A percentile compares a stretch with the other conserved stretches of the same genome.
Conservation (phyloP, 2,113 vertebrate genomes). For the Megaceryle maxima region DNA sequence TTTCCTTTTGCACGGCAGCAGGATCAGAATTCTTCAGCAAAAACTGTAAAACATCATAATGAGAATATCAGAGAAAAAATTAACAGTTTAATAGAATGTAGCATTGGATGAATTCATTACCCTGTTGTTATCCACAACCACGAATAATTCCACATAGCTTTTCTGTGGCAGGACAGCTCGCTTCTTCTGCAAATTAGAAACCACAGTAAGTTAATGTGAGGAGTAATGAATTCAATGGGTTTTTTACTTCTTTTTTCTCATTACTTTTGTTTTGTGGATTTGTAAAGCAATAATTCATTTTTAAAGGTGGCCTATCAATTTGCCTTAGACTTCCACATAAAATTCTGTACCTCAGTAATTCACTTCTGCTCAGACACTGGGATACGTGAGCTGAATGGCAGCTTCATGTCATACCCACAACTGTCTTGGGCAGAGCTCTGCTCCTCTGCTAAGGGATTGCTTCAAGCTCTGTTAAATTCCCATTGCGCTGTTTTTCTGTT, state of each 20-base stretch:
- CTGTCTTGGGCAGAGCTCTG: not conserved
- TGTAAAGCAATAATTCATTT: not conserved
- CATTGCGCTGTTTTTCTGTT: not conserved
- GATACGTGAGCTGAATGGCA: not conserved
- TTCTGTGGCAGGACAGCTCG: constrained; percentile 78
- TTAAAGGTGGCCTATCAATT: not conserved
- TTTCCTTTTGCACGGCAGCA: constrained; percentile 74
- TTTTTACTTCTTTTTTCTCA: not conserved
- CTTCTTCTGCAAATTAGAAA: constrained; percentile 75
- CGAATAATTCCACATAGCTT: constrained; percentile 83
- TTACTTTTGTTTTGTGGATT: not conserved
- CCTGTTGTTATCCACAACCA: constrained; percentile 85
- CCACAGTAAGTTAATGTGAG: not conserved
- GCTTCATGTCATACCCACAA: not conserved
- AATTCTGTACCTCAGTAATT: not conserved
- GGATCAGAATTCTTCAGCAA: constrained; percentile 54
- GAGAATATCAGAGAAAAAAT: not conserved
- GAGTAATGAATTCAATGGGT: not conserved
- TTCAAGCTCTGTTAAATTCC: not conserved
- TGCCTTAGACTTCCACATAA: not conserved
- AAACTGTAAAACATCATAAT: constrained; percentile 73
- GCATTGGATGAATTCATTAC: constrained; percentile 60
- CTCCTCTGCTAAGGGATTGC: not conserved
- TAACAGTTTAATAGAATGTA: not conserved
- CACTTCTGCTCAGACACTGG: not conserved